A percentile compares a stretch with the other conserved stretches of the same genome.
Conservation (phyloP, 2,888 invertebrate genomes). For the Melieria crassipennis region DNA sequence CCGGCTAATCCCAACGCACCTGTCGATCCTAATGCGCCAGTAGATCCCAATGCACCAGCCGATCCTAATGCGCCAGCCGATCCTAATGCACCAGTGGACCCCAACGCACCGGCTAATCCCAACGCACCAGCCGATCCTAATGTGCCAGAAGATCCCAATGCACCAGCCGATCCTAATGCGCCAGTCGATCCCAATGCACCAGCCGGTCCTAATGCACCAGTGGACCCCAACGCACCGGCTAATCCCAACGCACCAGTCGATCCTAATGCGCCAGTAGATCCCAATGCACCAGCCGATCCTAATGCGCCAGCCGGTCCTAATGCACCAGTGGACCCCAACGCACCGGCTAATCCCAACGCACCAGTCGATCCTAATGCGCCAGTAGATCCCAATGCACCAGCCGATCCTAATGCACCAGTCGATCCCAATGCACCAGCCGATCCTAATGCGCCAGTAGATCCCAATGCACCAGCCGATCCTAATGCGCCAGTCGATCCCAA, state of each 20-base stretch:
- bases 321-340: conserved; percentile 27
- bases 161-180: conserved; percentile 14
- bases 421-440: conserved; percentile 27
- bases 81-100: conserved; percentile 23
- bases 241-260: conserved; percentile 20
- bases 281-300: conserved; percentile 26
- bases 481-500: conserved; percentile 22
- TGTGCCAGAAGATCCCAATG: conserved; percentile 30
- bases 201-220: conserved; percentile 26
- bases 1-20: conserved; percentile 26
- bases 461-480: conserved; percentile 33
- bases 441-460: conserved; percentile 37
- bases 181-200: conserved; percentile 33
- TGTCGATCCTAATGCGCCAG: conserved; percentile 32
- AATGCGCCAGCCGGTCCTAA: conserved; percentile 31
- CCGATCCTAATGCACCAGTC: conserved; percentile 16
- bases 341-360: conserved; percentile 27
- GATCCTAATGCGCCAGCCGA: conserved; percentile 29
- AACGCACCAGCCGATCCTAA: conserved; percentile 23
- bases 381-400: conserved; percentile 31
- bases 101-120: conserved; percentile 29
- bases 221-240: conserved; percentile 22
- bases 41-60: conserved; percentile 26
- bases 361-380: conserved; percentile 23
- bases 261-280: conserved; percentile 30